Percentiles rank a stretch among this genome's conserved stretches.
Evolutionary conservation across 2,113 vertebrate species (phyloP).

Genomic region (Hassar affinis): DNA sequence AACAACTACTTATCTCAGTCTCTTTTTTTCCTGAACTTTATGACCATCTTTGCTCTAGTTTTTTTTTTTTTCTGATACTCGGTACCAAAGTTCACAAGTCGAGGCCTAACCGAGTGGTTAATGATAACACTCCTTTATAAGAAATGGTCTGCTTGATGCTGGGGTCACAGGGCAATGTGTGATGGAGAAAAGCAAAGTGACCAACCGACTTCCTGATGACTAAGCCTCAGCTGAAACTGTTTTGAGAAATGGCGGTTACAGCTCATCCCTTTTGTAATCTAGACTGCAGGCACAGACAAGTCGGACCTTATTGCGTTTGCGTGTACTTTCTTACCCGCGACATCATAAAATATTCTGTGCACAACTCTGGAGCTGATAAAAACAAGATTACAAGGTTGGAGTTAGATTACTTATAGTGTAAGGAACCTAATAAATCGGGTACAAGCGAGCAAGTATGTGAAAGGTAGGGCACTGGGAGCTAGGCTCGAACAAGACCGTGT

Average conservation of each 20-base stretch:
- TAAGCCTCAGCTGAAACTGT: conserved; percentile 20
- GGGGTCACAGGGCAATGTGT: conserved; percentile 30
- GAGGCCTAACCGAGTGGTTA: conserved; percentile 40
- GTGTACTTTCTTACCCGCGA: conserved; percentile 15
- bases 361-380: neutral
- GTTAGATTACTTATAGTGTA: neutral
- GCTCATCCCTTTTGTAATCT: conserved; percentile 35
- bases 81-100: conserved; percentile 53
- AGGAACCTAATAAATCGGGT: neutral
- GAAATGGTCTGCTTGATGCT: conserved; percentile 27
- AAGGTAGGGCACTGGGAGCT: conserved; percentile 10
- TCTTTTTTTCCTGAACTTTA: conserved; percentile 43
- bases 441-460: conserved; percentile 13
- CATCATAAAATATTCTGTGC: conserved; percentile 9
- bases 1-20: conserved; percentile 34
- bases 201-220: conserved; percentile 21
- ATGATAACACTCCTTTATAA: conserved; percentile 46
- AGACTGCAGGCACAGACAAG: conserved; percentile 43
- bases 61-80: neutral
- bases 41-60: conserved; percentile 41
- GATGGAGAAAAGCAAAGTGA: conserved; percentile 4
- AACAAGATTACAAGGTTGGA: neutral
- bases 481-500: neutral
- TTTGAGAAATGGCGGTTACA: conserved; percentile 40
- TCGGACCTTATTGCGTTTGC: conserved; percentile 4